These are phyloP conservation scores for Asbolus verrucosus DNA, from an alignment of 1,140 invertebrate species.

Conservation along the genomic window DNA sequence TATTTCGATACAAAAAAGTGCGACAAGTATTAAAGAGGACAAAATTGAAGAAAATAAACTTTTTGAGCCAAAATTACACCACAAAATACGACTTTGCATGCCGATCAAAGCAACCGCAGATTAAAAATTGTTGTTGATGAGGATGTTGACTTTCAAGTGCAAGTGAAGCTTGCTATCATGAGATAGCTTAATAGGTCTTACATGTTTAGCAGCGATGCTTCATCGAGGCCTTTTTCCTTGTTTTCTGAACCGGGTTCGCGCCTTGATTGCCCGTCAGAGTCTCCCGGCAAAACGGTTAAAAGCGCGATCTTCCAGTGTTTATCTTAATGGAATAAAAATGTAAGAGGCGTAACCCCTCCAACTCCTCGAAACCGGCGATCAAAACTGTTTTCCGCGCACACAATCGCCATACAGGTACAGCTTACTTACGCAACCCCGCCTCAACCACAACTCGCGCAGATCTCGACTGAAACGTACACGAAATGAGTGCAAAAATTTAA, in stretches of 20 bases:
- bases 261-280: neutral
- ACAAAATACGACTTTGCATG: too few relatives aligned
- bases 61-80: too few relatives aligned
- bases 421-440: constrained; percentile 48
- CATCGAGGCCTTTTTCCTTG: neutral
- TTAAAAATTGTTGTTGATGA: too few relatives aligned
- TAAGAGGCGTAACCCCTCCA: constrained; percentile 3
- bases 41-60: too few relatives aligned
- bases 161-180: too few relatives aligned
- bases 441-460: constrained; percentile 34
- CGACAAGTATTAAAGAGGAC: too few relatives aligned
- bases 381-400: constrained; percentile 49
- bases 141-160: too few relatives aligned
- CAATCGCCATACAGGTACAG: constrained; percentile 49
- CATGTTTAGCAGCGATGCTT: too few relatives aligned
- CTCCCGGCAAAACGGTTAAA: neutral
- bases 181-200: too few relatives aligned
- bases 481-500: constrained; percentile 6
- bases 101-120: too few relatives aligned
- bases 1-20: too few relatives aligned
- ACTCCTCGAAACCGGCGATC: neutral
- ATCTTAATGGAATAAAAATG: neutral
- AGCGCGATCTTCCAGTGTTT: neutral
- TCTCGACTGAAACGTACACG: constrained; percentile 7
- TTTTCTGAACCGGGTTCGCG: neutral